Conservation (phyloP, 2,113 vertebrate genomes). For the Elephas maximus region DNA sequence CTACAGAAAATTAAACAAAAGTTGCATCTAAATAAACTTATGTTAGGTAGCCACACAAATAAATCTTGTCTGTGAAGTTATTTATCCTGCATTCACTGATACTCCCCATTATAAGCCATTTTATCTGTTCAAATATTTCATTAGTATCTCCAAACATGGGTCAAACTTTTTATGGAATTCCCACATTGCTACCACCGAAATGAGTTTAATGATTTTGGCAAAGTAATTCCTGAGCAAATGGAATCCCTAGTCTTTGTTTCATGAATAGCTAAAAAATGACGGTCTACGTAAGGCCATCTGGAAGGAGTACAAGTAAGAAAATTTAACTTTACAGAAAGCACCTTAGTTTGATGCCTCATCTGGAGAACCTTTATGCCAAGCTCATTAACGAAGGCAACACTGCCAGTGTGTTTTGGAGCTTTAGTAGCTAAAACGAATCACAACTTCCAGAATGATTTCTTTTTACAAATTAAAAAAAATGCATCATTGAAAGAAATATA, state of each 20-base stretch:
- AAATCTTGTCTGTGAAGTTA: not conserved
- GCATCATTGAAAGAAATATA: slow-evolving; percentile 26
- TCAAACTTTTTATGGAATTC: slow-evolving; percentile 8
- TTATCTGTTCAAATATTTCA: slow-evolving; percentile 20
- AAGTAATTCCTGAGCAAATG: slow-evolving; percentile 36
- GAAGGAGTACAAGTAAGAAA: slow-evolving; percentile 29
- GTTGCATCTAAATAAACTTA: not conserved
- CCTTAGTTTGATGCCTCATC: slow-evolving; percentile 37
- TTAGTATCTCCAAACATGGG: not conserved
- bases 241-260: not conserved
- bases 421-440: slow-evolving; percentile 37
- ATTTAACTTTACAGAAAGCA: slow-evolving; percentile 29
- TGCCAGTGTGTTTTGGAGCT: slow-evolving; percentile 29
- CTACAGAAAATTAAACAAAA: not conserved
- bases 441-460: not conserved
- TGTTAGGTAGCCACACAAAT: not conserved
- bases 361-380: slow-evolving; percentile 35
- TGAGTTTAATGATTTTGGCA: slow-evolving; percentile 18
- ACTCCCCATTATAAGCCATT: not conserved
- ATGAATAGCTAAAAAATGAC: slow-evolving; percentile 23
- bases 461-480: not conserved
- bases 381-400: slow-evolving; percentile 1
- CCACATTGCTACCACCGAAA: not conserved
- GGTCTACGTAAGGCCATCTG: not conserved
- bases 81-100: not conserved